These are phyloP conservation scores for Drosophila melanogaster DNA, from an alignment of 1,140 invertebrate species.

Conservation along the genomic window DNA sequence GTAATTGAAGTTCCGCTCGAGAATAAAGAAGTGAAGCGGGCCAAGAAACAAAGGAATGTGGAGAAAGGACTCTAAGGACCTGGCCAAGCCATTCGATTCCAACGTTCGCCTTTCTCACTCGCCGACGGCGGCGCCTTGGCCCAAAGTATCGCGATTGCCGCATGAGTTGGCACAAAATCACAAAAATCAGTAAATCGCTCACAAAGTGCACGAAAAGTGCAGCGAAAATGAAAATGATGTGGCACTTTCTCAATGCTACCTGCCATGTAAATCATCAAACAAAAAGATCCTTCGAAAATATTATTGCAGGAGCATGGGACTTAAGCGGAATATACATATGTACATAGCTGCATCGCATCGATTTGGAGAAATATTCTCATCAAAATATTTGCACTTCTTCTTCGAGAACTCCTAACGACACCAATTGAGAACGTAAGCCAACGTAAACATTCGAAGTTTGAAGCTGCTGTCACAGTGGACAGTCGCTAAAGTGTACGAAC, in stretches of 20 bases:
- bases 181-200: conserved; percentile 33
- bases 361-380: conserved; percentile 45
- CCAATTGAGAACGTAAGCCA: conserved; percentile 29
- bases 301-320: conserved; percentile 37
- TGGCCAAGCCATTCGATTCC: conserved; percentile 26
- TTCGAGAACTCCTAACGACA: conserved; percentile 22
- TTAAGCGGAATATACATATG: conserved; percentile 9
- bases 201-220: conserved; percentile 49
- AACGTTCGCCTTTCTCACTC: conserved; percentile 53
- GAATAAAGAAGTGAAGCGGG: conserved; percentile 7
- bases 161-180: conserved; percentile 53
- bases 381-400: conserved; percentile 46
- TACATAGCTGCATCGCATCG: conserved; percentile 25
- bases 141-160: conserved; percentile 39
- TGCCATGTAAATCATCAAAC: conserved; percentile 36
- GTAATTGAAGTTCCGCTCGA: conserved; percentile 68
- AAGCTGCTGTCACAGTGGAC: conserved; percentile 16
- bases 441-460: conserved; percentile 31
- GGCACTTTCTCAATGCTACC: conserved; percentile 45
- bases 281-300: conserved; percentile 44
- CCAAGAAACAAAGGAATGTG: conserved; percentile 25
- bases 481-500: not conserved
- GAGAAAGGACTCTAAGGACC: conserved; percentile 43
- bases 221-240: conserved; percentile 40
- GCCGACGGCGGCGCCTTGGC: conserved; percentile 47